Percentiles rank a stretch among this genome's conserved stretches.
phyloP scores from a whole-genome alignment of 2,888 invertebrate species.

The Noctuana brunneofusca region DNA sequence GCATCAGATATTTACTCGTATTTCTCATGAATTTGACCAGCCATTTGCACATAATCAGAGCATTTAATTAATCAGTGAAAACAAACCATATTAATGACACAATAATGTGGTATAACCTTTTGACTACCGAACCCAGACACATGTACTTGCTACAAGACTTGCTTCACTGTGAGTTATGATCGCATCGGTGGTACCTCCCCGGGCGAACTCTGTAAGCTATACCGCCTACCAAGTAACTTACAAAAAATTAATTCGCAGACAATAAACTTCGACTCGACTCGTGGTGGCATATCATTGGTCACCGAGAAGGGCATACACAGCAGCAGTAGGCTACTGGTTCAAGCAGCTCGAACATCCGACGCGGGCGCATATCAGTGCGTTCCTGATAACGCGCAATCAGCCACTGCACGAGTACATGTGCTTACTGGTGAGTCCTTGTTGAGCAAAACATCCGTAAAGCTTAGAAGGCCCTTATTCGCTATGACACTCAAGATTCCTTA shows the following conservation, averaged over 20 bases:
- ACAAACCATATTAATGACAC: not conserved
- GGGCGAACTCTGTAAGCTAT: too few relatives aligned
- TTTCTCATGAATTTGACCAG: too few relatives aligned
- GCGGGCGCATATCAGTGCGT: constrained; percentile 93
- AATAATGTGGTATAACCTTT: too few relatives aligned
- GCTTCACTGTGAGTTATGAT: too few relatives aligned
- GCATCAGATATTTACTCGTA: not conserved
- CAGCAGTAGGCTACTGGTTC: constrained; percentile 91
- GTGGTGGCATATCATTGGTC: constrained; percentile 93
- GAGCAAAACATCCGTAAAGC: too few relatives aligned
- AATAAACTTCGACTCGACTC: constrained; percentile 95
- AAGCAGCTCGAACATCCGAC: constrained; percentile 90
- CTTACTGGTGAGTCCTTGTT: constrained; percentile 88
- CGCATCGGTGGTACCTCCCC: too few relatives aligned
- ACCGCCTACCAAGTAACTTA: too few relatives aligned
- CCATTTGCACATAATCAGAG: too few relatives aligned
- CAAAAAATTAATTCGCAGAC: constrained; percentile 73
- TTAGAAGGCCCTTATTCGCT: too few relatives aligned
- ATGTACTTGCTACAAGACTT: too few relatives aligned
- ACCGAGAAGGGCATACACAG: constrained; percentile 93
- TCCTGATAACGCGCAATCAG: constrained; percentile 92
- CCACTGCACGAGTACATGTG: constrained; percentile 91
- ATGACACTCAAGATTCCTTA: too few relatives aligned
- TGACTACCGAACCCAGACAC: too few relatives aligned
- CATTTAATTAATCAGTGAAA: not conserved